A percentile compares a stretch with the other conserved stretches of the same genome.
These are phyloP conservation scores for Epinephelus moara DNA, from an alignment of 2,113 vertebrate genomes.

Conservation along the genomic window DNA sequence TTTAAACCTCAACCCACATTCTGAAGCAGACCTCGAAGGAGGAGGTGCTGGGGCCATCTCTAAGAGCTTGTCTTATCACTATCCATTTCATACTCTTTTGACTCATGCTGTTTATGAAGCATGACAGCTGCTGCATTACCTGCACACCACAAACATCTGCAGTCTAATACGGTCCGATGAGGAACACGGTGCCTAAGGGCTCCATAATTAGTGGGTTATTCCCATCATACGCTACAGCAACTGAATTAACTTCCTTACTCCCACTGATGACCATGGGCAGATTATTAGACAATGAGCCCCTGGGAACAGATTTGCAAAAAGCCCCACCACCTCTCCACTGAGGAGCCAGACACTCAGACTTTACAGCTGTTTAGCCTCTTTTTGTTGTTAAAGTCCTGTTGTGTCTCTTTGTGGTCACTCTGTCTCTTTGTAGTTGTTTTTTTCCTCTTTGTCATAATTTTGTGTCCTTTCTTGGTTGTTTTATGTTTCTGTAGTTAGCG, in stretches of 20 bases:
- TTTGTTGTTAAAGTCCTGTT: too few relatives aligned
- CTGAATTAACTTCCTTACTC: neutral
- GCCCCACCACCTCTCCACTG: too few relatives aligned
- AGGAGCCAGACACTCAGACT: too few relatives aligned
- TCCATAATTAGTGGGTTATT: slow-evolving; percentile 1
- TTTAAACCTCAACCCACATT: slow-evolving; percentile 39
- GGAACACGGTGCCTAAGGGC: neutral
- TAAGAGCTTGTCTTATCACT: neutral
- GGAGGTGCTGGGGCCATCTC: neutral
- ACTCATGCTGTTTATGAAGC: neutral
- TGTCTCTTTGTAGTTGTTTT: too few relatives aligned
- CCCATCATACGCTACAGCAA: neutral
- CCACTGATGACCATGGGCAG: neutral
- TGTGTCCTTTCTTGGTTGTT: too few relatives aligned
- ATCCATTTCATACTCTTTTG: neutral
- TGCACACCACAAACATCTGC: neutral
- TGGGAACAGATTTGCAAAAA: too few relatives aligned
- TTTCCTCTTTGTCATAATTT: too few relatives aligned
- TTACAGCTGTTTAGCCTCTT: too few relatives aligned
- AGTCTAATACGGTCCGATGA: neutral
- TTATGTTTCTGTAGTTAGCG: too few relatives aligned
- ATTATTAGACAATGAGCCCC: too few relatives aligned
- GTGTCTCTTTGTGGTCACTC: too few relatives aligned
- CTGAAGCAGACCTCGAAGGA: slow-evolving; percentile 16
- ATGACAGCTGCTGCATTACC: neutral